Evolutionary conservation across 2,888 invertebrate species (phyloP).

Genomic region (Pseudococcus longispinus): DNA sequence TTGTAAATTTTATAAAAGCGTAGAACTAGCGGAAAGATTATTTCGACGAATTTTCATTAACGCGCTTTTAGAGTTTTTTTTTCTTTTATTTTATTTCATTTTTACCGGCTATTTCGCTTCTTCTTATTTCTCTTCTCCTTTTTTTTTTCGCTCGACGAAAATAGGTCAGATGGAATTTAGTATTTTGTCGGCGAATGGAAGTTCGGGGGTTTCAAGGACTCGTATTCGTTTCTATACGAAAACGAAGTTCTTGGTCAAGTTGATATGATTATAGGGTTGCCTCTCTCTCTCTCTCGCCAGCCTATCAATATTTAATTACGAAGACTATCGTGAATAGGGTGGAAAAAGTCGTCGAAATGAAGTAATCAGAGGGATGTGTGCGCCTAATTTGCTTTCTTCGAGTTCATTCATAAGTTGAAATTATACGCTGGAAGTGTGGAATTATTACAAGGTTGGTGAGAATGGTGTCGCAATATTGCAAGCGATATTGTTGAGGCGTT

Average conservation of each 20-base stretch:
- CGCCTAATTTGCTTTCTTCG: not conserved
- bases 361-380: not conserved
- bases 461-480: too few species aligned
- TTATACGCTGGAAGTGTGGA: too few species aligned
- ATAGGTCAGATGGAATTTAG: not conserved
- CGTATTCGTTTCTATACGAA: not conserved
- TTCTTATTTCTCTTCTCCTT: too few species aligned
- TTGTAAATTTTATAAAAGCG: constrained; percentile 12
- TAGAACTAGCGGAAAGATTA: not conserved
- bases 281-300: not conserved
- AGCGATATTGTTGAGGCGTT: too few species aligned
- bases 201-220: not conserved
- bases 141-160: not conserved
- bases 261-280: not conserved
- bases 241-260: constrained; percentile 1
- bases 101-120: not conserved
- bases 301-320: not conserved
- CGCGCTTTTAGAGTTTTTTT: not conserved
- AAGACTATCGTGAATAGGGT: not conserved
- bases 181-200: not conserved
- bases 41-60: constrained; percentile 23
- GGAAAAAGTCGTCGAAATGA: not conserved
- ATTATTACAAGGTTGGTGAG: too few species aligned
- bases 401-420: not conserved
- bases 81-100: not conserved